Base-by-base conservation (phyloP, 2,888 invertebrate genomes). In the Sphaerophoria rueppellii region DNA sequence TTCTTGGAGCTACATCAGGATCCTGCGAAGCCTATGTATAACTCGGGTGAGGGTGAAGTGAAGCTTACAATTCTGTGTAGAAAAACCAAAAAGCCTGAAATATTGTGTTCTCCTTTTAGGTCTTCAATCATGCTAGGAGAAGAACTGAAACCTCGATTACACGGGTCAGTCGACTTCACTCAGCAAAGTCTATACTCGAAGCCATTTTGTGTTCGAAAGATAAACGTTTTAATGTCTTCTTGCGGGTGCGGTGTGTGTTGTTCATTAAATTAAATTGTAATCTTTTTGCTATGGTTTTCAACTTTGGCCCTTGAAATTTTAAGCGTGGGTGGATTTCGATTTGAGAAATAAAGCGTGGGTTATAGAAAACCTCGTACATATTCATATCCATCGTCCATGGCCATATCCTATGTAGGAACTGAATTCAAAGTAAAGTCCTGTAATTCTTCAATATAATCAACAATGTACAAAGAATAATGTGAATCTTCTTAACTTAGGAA, bases 211-310 rank as follows among this genome's bases (percentile, higher is more conserved):
- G 57, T 69, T 69, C 14, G 46, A 9, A 63, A 67, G 72, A 76
- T 72, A 82, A 82, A 82, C 72, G 74, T 57, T 75, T 65, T 55
- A 61, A 75, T 75, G 79, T 79, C 65, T 74, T 78, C 70, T 74
- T 75, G 79, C 60, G 71, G 71, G 58, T 75, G 82, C 74, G 78
- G 74, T 74, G 70, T 75, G 50, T 79, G 80, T 50, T 50, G 75
- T 83, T 83, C 72, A 69, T 83, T 80, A 80, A 76, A 83, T 57
- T 72, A 69, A 83, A 75, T 83, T 80, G 80, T 76, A 83, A 74
- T 6, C 40, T 40, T 11, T 43, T 11, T 70, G 71, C 24, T 24
- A 24, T 24, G 24, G 54, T 50, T 24, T 67, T 83, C 71, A 83
- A 74, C 82, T 83, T 83, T 83, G 2, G 67, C 71, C 79, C 72